Base-by-base conservation (phyloP, 2,888 invertebrate species). In the Synanthedon tipuliformis region DNA sequence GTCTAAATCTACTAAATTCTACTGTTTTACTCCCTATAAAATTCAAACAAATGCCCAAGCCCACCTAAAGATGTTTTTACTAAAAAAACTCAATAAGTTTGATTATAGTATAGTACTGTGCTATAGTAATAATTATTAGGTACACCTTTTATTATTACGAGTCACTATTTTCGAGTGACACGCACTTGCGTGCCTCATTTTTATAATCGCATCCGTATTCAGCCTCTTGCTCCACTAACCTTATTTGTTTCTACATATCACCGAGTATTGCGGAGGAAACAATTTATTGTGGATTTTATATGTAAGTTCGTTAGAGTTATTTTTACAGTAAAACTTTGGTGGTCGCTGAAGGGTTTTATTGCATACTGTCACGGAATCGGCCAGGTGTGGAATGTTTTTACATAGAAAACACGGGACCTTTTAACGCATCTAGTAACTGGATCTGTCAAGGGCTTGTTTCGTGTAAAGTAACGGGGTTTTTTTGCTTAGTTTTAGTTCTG, bases 331-430 rank as follows among this genome's bases (percentile, higher is more conserved):
- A 57, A 59, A 52, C 50, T 56, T 55, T 59, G 58, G 64, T 59
- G 58, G 55, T 52, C 61, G 59, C 62, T 61, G 60, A 61, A 69
- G 66, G 65, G 66, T 70, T 78, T 83, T 83, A 84, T 82, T 79
- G 78, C 75, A 65, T 69, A 71, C 69, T 76, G 78, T 81, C 84
- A 83, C 84, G 84, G 68, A 75, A 79, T 69, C 75, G 75, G 74
- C 75, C 81, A 82, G 81, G 83, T 83, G 83, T 71, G 78, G 80
- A 80, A 79, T 79, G 75, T 78, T 78, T 81, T 77, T 73, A 77
- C 78, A 76, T 73, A 70, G 71, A 78, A 76, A 75, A 75, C 75
- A 69, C 66, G 68, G 73, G 66, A 77, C 73, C 72, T 76, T 71
- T 78, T 76, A 73, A 75, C 73, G 74, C 75, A 74, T 74, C 12